These are phyloP conservation scores for Melanostoma scalare DNA, from an alignment of 2,888 invertebrate genomes.

Conservation along the genomic window DNA sequence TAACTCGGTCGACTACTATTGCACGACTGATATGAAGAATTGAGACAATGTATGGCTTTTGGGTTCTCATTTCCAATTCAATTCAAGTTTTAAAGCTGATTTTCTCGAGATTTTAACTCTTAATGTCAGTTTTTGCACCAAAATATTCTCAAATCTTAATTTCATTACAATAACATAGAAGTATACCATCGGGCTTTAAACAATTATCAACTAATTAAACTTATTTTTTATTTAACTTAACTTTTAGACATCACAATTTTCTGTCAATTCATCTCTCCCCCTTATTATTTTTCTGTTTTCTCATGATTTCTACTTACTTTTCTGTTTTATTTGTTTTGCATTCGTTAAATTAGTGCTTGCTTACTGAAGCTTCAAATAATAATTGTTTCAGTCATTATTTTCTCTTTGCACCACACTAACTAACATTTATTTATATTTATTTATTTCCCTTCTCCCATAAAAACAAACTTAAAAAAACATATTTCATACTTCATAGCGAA, in stretches of 20 bases:
- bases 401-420: conserved; percentile 35
- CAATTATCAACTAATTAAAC: conserved; percentile 57
- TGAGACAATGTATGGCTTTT: too few species aligned
- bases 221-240: conserved; percentile 31
- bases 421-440: conserved; percentile 24
- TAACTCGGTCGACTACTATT: too few species aligned
- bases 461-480: conserved; percentile 42
- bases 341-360: conserved; percentile 67
- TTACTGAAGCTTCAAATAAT: conserved; percentile 36
- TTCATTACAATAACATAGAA: not conserved
- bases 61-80: too few species aligned
- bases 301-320: conserved; percentile 1
- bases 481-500: conserved; percentile 42
- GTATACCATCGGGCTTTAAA: not conserved
- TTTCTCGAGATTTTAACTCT: too few species aligned
- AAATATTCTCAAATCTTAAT: not conserved
- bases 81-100: too few species aligned
- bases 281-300: conserved; percentile 10
- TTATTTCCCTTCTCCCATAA: conserved; percentile 9
- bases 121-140: too few species aligned
- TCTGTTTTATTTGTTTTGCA: conserved; percentile 36
- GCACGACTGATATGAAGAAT: too few species aligned
- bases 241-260: not conserved
- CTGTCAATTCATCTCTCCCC: not conserved
- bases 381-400: conserved; percentile 19